phyloP scores from a whole-genome alignment of 2,888 invertebrate genomes.

The Conchocele bisecta region DNA sequence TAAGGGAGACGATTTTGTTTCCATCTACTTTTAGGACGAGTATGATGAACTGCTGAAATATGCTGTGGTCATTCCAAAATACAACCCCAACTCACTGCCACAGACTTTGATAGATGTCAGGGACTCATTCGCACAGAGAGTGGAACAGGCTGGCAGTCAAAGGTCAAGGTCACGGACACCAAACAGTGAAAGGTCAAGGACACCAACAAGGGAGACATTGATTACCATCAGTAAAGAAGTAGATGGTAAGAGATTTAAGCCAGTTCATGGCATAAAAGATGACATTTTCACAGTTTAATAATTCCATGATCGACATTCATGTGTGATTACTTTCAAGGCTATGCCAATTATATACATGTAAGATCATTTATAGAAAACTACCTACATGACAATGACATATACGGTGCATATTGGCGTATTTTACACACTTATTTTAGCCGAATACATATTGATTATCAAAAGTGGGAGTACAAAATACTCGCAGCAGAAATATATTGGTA shows the following conservation, averaged over 20 bases:
- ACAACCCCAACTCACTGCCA: constrained; percentile 64
- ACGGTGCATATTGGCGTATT: no score
- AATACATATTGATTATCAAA: no score
- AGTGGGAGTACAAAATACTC: no score
- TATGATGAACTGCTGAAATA: constrained; percentile 81
- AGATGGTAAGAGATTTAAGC: constrained; percentile 36
- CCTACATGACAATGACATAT: no score
- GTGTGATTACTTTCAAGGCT: no score
- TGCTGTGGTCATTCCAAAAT: constrained; percentile 78
- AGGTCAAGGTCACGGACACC: neutral
- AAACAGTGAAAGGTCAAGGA: constrained; percentile 3
- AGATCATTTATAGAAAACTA: no score
- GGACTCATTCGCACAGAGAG: constrained; percentile 65
- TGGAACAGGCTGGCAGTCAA: constrained; percentile 21
- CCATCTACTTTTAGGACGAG: constrained; percentile 74
- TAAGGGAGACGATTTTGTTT: neutral
- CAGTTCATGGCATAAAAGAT: no score
- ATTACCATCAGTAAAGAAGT: constrained; percentile 19
- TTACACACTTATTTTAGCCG: no score
- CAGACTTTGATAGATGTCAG: constrained; percentile 65
- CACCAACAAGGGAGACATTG: constrained; percentile 9
- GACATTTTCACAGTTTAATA: no score
- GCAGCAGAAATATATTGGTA: no score
- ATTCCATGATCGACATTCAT: no score
- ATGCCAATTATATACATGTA: no score